Evolutionary conservation across 1,140 invertebrate species (phyloP).

Genomic region (Zaprionus gabonicus): DNA sequence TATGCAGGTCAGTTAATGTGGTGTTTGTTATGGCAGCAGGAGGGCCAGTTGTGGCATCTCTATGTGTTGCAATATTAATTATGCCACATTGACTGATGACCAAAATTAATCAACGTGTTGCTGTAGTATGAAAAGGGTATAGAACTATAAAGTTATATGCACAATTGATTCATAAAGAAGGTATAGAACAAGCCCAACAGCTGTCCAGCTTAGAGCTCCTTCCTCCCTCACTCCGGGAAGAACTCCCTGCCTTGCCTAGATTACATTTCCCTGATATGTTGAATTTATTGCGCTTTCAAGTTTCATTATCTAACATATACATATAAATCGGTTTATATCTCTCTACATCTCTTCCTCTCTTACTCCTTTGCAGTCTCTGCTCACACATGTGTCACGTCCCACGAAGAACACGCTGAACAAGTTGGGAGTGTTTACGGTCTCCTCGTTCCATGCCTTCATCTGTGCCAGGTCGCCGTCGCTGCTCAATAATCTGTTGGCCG

Average conservation of each 20-base stretch:
- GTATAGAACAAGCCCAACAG: neutral
- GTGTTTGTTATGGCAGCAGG: neutral
- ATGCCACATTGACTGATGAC: conserved; percentile 46
- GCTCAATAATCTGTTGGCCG: conserved; percentile 95
- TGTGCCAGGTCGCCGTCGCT: conserved; percentile 96
- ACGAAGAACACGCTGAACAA: conserved; percentile 98
- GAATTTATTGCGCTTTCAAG: conserved; percentile 9
- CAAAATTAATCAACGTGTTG: conserved; percentile 29
- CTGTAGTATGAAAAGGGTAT: neutral
- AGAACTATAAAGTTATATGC: too few species aligned
- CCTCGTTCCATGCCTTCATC: conserved; percentile 98
- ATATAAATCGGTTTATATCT: conserved; percentile 16
- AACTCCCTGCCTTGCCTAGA: neutral
- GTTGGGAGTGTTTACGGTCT: conserved; percentile 98
- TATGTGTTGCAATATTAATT: conserved; percentile 39
- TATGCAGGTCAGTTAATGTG: conserved; percentile 32
- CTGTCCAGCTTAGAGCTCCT: neutral
- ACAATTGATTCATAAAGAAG: neutral
- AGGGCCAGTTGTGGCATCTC: neutral
- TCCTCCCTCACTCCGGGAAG: too few species aligned
- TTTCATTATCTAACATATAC: conserved; percentile 7
- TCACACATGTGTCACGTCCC: conserved; percentile 97
- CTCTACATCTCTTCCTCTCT: neutral
- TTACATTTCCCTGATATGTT: neutral
- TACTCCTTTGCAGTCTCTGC: conserved; percentile 90